These are phyloP conservation scores for Seira ritae DNA, from an alignment of 2,888 invertebrate genomes.

Conservation along the genomic window DNA sequence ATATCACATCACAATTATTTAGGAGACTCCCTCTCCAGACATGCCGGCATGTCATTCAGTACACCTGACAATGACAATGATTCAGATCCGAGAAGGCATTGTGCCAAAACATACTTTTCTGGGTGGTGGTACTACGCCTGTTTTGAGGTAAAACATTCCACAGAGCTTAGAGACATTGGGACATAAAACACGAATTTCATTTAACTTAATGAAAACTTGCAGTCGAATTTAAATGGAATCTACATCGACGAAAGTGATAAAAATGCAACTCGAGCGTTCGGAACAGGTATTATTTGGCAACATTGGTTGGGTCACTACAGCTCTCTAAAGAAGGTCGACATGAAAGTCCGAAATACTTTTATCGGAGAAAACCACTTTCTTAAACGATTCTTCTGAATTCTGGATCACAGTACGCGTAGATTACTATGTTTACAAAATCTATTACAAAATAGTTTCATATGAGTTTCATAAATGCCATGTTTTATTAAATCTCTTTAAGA, in stretches of 20 bases:
- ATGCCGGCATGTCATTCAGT: conserved; percentile 72
- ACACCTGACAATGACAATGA: conserved; percentile 73
- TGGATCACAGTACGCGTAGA: too few relatives aligned
- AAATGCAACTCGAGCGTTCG: conserved; percentile 47
- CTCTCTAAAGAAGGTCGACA: conserved; percentile 56
- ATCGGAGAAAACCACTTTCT: conserved; percentile 17
- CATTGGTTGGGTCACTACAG: conserved; percentile 52
- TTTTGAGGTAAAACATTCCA: conserved; percentile 67
- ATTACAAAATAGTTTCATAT: too few relatives aligned
- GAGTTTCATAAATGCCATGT: too few relatives aligned
- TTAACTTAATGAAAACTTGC: background rate
- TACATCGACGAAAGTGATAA: conserved; percentile 24
- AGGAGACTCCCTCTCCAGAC: conserved; percentile 73
- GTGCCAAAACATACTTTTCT: conserved; percentile 71
- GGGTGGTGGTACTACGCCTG: conserved; percentile 74
- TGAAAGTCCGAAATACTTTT: conserved; percentile 66
- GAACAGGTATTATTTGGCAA: conserved; percentile 64
- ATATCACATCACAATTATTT: too few relatives aligned
- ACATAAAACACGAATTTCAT: too few relatives aligned
- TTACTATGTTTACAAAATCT: too few relatives aligned
- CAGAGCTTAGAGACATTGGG: background rate
- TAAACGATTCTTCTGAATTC: too few relatives aligned
- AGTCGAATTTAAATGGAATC: conserved; percentile 65
- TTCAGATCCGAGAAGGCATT: conserved; percentile 69
- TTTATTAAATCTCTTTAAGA: too few relatives aligned